phyloP scores from a whole-genome alignment of 2,888 invertebrate genomes.

The Girardia tigrina region DNA sequence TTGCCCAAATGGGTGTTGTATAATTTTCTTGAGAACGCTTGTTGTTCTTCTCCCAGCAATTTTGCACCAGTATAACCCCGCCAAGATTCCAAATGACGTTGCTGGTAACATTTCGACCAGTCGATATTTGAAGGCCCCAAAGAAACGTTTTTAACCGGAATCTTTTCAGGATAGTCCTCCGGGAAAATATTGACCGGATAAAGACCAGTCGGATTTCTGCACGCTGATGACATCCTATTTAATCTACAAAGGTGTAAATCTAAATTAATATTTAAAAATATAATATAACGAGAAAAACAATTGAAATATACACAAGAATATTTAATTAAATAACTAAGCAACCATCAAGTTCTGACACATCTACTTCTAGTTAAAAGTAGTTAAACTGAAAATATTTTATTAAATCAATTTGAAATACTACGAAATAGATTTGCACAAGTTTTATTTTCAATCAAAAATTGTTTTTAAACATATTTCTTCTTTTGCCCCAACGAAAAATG shows the following conservation, averaged over 20 bases:
- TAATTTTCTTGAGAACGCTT: background rate
- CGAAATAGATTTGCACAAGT: too few species aligned
- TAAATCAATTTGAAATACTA: too few species aligned
- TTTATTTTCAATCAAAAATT: too few species aligned
- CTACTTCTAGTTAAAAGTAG: background rate
- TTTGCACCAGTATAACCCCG: background rate
- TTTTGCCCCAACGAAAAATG: constrained; percentile 4
- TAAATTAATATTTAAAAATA: background rate
- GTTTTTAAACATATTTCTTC: background rate
- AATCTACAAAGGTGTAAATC: too few species aligned
- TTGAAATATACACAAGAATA: background rate
- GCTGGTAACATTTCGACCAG: background rate
- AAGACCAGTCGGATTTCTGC: background rate
- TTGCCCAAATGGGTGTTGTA: background rate
- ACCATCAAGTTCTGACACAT: background rate
- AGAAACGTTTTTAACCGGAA: background rate
- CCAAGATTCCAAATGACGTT: background rate
- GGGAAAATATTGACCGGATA: constrained; percentile 1
- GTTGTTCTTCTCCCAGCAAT: background rate
- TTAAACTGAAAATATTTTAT: background rate
- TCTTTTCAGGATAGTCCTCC: background rate
- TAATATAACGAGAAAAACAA: background rate
- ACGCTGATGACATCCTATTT: background rate
- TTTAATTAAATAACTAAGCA: background rate
- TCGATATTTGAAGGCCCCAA: background rate